Conservation (phyloP, 2,888 invertebrate genomes). For the Halictus ligatus region DNA sequence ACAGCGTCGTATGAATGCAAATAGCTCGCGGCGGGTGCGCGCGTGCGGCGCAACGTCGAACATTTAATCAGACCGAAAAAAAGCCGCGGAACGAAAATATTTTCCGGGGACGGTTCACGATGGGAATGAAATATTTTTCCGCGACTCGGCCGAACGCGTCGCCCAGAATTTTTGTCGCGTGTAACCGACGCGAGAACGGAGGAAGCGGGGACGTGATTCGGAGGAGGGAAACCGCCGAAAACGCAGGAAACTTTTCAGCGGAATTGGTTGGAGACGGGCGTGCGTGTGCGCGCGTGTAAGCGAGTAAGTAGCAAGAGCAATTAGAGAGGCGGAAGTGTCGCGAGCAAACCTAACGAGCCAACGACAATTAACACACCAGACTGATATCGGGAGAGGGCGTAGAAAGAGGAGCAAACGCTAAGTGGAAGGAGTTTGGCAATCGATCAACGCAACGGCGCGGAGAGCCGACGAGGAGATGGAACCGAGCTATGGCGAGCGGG, state of each 20-base stretch:
- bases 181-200: not conserved
- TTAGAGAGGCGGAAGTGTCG: constrained; percentile 54
- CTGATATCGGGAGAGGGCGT: constrained; percentile 21
- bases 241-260: constrained; percentile 22
- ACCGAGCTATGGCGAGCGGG: constrained; percentile 1
- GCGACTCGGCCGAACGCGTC: not conserved
- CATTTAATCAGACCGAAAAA: not conserved
- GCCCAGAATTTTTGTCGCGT: not conserved
- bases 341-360: constrained; percentile 60
- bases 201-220: not conserved
- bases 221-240: not conserved
- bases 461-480: constrained; percentile 23
- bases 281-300: too few relatives aligned
- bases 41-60: not conserved
- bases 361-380: constrained; percentile 62
- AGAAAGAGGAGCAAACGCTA: constrained; percentile 32
- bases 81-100: not conserved
- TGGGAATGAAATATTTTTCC: not conserved
- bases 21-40: not conserved
- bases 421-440: constrained; percentile 56
- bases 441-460: constrained; percentile 55
- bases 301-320: constrained; percentile 30
- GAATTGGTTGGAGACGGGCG: not conserved
- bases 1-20: constrained; percentile 40
- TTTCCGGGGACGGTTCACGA: not conserved